These are phyloP conservation scores for Scophthalmus maximus DNA, from an alignment of 2,113 vertebrate genomes.

Conservation along the genomic window DNA sequence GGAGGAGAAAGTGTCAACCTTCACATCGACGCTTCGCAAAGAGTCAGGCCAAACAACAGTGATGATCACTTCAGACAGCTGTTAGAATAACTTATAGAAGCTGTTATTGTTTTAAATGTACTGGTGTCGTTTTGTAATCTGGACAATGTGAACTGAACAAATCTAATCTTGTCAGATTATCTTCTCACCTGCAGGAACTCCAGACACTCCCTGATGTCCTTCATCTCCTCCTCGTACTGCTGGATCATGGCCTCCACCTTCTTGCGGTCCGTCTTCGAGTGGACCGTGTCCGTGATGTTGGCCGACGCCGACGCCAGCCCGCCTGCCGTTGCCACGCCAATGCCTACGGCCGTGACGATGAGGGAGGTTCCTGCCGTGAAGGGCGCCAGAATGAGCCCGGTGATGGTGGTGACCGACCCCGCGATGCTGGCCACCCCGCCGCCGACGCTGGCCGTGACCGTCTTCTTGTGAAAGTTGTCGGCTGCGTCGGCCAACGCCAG, in stretches of 20 bases:
- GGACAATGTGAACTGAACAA: neutral
- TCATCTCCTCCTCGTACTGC: slow-evolving; percentile 78
- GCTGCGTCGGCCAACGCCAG: slow-evolving; percentile 73
- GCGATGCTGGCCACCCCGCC: slow-evolving; percentile 81
- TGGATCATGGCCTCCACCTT: slow-evolving; percentile 85
- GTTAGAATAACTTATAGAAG: too few species aligned
- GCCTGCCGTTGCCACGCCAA: slow-evolving; percentile 81
- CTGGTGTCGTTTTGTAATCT: too few species aligned
- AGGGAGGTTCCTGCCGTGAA: slow-evolving; percentile 83
- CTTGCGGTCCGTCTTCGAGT: slow-evolving; percentile 81
- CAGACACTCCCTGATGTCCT: slow-evolving; percentile 81
- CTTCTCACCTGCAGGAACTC: slow-evolving; percentile 80
- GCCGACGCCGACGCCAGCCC: slow-evolving; percentile 82
- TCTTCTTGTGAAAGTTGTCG: slow-evolving; percentile 82
- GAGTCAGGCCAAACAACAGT: too few species aligned
- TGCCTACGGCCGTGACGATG: slow-evolving; percentile 83
- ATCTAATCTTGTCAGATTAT: too few species aligned
- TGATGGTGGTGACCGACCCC: slow-evolving; percentile 83
- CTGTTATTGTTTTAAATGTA: too few species aligned
- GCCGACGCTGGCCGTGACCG: slow-evolving; percentile 76
- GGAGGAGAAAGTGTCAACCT: neutral
- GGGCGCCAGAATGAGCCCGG: slow-evolving; percentile 82
- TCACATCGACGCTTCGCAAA: too few species aligned
- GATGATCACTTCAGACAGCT: too few species aligned
- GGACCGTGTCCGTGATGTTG: slow-evolving; percentile 84